phyloP scores from a whole-genome alignment of 1,140 invertebrate species.

The Halesus radiatus region DNA sequence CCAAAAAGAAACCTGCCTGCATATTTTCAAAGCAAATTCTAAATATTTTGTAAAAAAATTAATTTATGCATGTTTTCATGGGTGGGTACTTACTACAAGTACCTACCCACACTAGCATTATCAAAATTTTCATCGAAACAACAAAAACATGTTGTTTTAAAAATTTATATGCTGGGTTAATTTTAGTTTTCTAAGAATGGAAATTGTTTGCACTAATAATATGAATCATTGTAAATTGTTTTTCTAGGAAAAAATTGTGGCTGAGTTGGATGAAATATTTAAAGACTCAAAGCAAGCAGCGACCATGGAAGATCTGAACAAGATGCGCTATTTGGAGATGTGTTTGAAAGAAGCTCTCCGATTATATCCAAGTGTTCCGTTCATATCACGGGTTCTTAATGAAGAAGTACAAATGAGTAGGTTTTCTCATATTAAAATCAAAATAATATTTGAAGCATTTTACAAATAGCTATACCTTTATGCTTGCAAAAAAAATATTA shows the following conservation, averaged over 20 bases:
- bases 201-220: too few species aligned
- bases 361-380: constrained; percentile 81
- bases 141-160: too few species aligned
- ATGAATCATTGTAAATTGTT: neutral
- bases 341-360: constrained; percentile 80
- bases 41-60: too few species aligned
- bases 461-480: neutral
- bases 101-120: too few species aligned
- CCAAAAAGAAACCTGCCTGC: too few species aligned
- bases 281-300: constrained; percentile 68
- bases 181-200: too few species aligned
- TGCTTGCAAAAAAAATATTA: neutral
- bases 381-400: constrained; percentile 74
- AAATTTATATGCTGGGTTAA: too few species aligned
- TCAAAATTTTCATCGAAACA: too few species aligned
- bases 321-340: constrained; percentile 81
- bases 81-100: too few species aligned
- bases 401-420: constrained; percentile 75
- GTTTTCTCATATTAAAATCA: constrained; percentile 32
- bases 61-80: too few species aligned
- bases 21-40: too few species aligned
- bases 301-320: constrained; percentile 75
- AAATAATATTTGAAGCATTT: neutral
- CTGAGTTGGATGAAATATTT: constrained; percentile 78
- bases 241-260: constrained; percentile 6